phyloP scores from a whole-genome alignment of 2,888 invertebrate genomes.

The Volucella bombylans region DNA sequence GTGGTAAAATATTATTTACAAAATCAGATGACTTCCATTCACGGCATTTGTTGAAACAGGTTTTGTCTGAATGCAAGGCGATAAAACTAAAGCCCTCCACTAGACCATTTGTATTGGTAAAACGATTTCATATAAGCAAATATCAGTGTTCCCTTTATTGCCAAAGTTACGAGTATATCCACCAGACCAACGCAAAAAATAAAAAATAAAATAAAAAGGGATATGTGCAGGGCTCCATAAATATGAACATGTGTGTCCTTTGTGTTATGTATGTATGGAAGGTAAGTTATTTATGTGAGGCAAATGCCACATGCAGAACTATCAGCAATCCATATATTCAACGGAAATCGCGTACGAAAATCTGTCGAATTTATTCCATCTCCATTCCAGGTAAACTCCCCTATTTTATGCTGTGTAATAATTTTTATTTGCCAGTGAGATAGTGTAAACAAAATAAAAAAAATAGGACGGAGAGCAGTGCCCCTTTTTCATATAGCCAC shows the following conservation, averaged over 20 bases:
- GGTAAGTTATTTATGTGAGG: slow-evolving; percentile 42
- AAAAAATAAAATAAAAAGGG: slow-evolving; percentile 1
- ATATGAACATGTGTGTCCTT: background rate
- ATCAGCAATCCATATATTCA: slow-evolving; percentile 14
- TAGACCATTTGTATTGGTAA: slow-evolving; percentile 42
- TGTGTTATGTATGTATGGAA: too few relatives aligned
- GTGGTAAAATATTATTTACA: too few relatives aligned
- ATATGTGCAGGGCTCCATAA: slow-evolving; percentile 3
- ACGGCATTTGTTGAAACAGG: slow-evolving; percentile 28
- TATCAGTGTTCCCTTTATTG: slow-evolving; percentile 39
- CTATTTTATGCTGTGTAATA: slow-evolving; percentile 37
- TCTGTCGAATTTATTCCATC: slow-evolving; percentile 50
- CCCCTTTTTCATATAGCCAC: background rate
- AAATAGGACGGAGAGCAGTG: background rate
- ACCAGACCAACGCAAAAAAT: background rate
- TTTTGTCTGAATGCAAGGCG: slow-evolving; percentile 12
- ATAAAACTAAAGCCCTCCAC: slow-evolving; percentile 1
- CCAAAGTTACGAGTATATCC: slow-evolving; percentile 20
- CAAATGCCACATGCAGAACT: slow-evolving; percentile 21
- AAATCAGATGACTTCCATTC: background rate
- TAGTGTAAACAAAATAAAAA: slow-evolving; percentile 30
- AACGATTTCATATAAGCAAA: slow-evolving; percentile 35
- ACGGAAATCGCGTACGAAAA: slow-evolving; percentile 35
- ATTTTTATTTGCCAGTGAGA: slow-evolving; percentile 41
- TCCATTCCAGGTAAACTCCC: slow-evolving; percentile 45